phyloP scores from a whole-genome alignment of 2,888 invertebrate species.

The Epistrophe grossulariae region DNA sequence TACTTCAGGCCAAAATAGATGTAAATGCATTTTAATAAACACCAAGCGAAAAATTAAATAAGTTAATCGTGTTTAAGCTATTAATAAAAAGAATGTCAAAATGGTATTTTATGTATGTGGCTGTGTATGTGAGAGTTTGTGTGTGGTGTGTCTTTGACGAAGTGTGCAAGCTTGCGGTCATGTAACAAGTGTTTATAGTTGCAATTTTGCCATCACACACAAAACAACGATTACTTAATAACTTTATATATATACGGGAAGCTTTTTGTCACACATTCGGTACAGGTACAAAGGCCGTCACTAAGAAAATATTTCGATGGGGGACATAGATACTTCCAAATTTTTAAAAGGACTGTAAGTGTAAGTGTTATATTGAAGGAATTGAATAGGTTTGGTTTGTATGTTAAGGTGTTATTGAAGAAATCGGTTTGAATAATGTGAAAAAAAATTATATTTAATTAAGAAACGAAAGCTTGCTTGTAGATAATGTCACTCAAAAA shows the following conservation, averaged over 20 bases:
- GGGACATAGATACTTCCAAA: not conserved
- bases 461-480: too few relatives aligned
- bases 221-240: slow-evolving; percentile 56
- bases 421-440: too few relatives aligned
- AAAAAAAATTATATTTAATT: too few relatives aligned
- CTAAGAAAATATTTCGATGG: not conserved
- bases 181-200: slow-evolving; percentile 69
- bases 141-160: slow-evolving; percentile 26
- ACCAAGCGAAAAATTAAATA: slow-evolving; percentile 68
- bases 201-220: slow-evolving; percentile 34
- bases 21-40: slow-evolving; percentile 71
- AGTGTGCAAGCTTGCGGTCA: slow-evolving; percentile 46
- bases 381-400: too few relatives aligned
- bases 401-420: too few relatives aligned
- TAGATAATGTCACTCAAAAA: too few relatives aligned
- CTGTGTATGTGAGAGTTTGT: slow-evolving; percentile 10
- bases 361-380: too few relatives aligned
- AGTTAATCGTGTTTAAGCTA: slow-evolving; percentile 73
- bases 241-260: slow-evolving; percentile 18
- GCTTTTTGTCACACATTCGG: slow-evolving; percentile 45
- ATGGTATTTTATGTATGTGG: slow-evolving; percentile 7
- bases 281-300: slow-evolving; percentile 5
- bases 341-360: not conserved
- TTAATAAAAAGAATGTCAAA: slow-evolving; percentile 71
- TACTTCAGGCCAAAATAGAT: slow-evolving; percentile 62